A percentile compares a stretch with the other conserved stretches of the same genome.
phyloP scores from a whole-genome alignment of 2,113 vertebrate genomes.

The Paedocypris sp. region DNA sequence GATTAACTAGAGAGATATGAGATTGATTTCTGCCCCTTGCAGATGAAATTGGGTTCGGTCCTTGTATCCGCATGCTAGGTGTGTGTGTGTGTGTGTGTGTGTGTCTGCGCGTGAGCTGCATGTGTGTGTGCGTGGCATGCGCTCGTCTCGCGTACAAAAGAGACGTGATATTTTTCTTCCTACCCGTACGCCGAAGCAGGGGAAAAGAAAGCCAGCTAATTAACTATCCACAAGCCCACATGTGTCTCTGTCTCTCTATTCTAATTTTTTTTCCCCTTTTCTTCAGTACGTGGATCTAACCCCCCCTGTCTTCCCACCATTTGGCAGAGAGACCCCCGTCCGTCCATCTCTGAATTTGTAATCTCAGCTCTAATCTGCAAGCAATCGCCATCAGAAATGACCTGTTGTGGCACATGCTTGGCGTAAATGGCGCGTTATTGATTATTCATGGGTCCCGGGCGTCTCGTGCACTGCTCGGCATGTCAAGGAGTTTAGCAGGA shows the following conservation, averaged over 20 bases:
- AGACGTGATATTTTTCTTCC: slow-evolving; percentile 31
- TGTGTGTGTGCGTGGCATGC: slow-evolving; percentile 33
- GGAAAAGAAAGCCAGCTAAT: slow-evolving; percentile 67
- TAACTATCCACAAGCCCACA: slow-evolving; percentile 71
- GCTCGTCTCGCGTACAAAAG: slow-evolving; percentile 19
- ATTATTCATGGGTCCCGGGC: slow-evolving; percentile 49
- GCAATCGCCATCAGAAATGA: slow-evolving; percentile 41
- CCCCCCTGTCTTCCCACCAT: not conserved
- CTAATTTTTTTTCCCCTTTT: slow-evolving; percentile 4
- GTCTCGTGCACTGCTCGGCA: slow-evolving; percentile 25
- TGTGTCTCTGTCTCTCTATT: slow-evolving; percentile 56
- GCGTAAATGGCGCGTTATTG: slow-evolving; percentile 44
- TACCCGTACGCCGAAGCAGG: not conserved
- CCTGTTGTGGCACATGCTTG: slow-evolving; percentile 25
- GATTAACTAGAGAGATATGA: slow-evolving; percentile 96
- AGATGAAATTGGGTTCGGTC: slow-evolving; percentile 66
- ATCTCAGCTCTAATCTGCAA: slow-evolving; percentile 48
- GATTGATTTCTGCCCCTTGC: slow-evolving; percentile 92
- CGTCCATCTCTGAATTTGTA: slow-evolving; percentile 33
- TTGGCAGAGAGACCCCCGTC: not conserved
- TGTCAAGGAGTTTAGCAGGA: slow-evolving; percentile 49
- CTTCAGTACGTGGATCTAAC: not conserved
- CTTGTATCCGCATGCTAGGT: slow-evolving; percentile 29
- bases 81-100: slow-evolving; percentile 12
- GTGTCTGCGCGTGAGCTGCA: no score